Percentiles rank a stretch among this genome's conserved stretches.
These are phyloP conservation scores for Hucho hucho DNA, from an alignment of 2,113 vertebrate genomes.

Conservation along the genomic window DNA sequence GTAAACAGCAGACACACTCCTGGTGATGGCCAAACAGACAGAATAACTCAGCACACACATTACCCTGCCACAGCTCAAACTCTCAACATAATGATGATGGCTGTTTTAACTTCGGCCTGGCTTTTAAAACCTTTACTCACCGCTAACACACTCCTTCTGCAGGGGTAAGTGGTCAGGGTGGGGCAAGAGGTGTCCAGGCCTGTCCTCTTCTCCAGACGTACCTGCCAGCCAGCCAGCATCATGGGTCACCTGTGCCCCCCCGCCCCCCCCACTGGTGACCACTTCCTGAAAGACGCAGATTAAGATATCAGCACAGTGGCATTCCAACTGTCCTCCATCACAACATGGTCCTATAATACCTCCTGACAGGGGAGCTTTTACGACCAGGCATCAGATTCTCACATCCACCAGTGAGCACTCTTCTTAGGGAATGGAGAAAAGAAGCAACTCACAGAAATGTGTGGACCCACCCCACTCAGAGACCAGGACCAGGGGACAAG, in stretches of 20 bases:
- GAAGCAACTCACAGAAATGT: constrained; percentile 61
- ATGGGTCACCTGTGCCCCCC: constrained; percentile 62
- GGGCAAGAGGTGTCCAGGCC: constrained; percentile 52
- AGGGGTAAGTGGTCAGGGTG: background rate
- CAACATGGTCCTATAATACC: constrained; percentile 60
- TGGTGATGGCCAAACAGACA: constrained; percentile 93
- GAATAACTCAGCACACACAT: constrained; percentile 90
- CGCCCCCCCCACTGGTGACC: constrained; percentile 48
- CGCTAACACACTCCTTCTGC: constrained; percentile 45
- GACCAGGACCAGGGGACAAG: constrained; percentile 50
- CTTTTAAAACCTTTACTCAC: constrained; percentile 70
- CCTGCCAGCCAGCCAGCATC: constrained; percentile 53
- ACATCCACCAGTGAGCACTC: constrained; percentile 63
- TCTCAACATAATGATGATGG: constrained; percentile 76
- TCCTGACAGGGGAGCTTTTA: constrained; percentile 74
- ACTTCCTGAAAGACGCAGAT: constrained; percentile 71
- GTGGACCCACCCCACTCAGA: constrained; percentile 14
- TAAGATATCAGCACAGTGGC: constrained; percentile 65
- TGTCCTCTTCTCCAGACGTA: constrained; percentile 52
- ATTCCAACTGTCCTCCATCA: constrained; percentile 63
- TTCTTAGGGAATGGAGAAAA: constrained; percentile 39
- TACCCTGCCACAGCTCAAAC: constrained; percentile 73
- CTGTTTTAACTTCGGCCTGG: constrained; percentile 75
- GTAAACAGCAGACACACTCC: constrained; percentile 88
- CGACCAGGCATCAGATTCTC: constrained; percentile 47